Base-by-base conservation (phyloP, 2,797 vertebrate species). In the Falco columbarius region DNA sequence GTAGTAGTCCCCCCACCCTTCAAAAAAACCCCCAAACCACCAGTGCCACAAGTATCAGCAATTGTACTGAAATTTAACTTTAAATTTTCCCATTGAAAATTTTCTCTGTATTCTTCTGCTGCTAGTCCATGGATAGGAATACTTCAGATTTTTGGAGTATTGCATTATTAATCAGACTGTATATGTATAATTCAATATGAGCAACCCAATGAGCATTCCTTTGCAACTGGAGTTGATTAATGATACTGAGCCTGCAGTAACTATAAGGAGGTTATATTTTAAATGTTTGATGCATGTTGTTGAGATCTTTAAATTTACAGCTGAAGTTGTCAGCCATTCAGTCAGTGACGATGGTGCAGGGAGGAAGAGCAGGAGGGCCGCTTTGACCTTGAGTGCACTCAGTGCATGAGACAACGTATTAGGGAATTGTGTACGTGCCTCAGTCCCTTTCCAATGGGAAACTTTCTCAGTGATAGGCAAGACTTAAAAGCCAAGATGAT, bases 1-100 rank as follows among this genome's bases (percentile, higher is more conserved):
- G 17, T 77, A 34, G n/a, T 66, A 68, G 52, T 2, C 2, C 5
- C 19, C 1, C 14, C 1, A 3, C 10, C 11, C 9, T 32, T 71
- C 30, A 1, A 7, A 59, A 75, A 63, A 38, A 38, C 5, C 36
- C 36, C 36, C 10, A 38, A 38, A 38, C 36, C 36, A 38, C 36
- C 36, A 38, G 22, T 30, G 36, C 29, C 19, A 46, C 22, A 54
- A 26, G 22, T 54, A 47, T 47, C 14, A 46, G 38, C 46, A 54
- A 30, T 42, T 80, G 36, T 32, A 30, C 54, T 23, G 15, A 82
- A 42, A 26, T 55, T 71, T 32, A 51, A 32, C 40, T 93, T 79
- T 29, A 68, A 5, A 10, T 27, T 46, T 62, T 51, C 66, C 23
- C 15, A 6, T 29, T 59, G 16, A 18, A 9, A 52, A 24, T 56